These are phyloP conservation scores for Monochamus alternatus DNA, from an alignment of 2,888 invertebrate genomes.

Conservation along the genomic window DNA sequence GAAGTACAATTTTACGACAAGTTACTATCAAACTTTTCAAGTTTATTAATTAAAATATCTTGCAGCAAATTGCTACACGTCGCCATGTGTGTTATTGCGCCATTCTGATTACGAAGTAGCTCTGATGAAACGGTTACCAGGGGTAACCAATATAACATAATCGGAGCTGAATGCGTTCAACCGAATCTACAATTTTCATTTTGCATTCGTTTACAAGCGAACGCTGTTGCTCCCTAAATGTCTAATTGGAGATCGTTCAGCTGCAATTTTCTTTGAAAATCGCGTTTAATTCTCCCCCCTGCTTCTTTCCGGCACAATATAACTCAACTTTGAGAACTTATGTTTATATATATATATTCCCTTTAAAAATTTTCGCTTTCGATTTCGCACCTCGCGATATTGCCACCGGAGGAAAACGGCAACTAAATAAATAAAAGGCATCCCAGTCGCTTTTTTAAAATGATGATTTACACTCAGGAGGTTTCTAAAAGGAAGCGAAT, in stretches of 20 bases:
- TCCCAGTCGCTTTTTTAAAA: background rate
- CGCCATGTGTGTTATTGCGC: background rate
- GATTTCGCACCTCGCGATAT: background rate
- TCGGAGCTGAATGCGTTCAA: slow-evolving; percentile 60
- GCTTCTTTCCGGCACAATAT: slow-evolving; percentile 40
- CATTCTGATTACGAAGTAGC: slow-evolving; percentile 48
- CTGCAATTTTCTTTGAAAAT: slow-evolving; percentile 56
- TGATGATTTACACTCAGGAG: too few species aligned
- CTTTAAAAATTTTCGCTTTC: slow-evolving; percentile 17
- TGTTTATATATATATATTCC: slow-evolving; percentile 44
- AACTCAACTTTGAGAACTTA: slow-evolving; percentile 37
- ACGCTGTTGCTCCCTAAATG: slow-evolving; percentile 48
- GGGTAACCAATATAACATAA: slow-evolving; percentile 62
- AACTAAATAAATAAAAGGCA: background rate
- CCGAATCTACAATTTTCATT: slow-evolving; percentile 62
- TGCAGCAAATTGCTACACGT: slow-evolving; percentile 1
- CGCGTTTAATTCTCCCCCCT: slow-evolving; percentile 49
- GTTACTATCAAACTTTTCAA: background rate
- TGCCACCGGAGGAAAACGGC: background rate
- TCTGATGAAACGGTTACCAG: slow-evolving; percentile 60
- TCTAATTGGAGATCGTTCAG: slow-evolving; percentile 57
- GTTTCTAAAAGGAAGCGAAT: too few species aligned
- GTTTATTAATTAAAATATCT: background rate
- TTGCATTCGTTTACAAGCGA: slow-evolving; percentile 57
- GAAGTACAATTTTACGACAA: background rate